These are phyloP conservation scores for Ennomos erosarius DNA, from an alignment of 2,888 invertebrate species.

Conservation along the genomic window DNA sequence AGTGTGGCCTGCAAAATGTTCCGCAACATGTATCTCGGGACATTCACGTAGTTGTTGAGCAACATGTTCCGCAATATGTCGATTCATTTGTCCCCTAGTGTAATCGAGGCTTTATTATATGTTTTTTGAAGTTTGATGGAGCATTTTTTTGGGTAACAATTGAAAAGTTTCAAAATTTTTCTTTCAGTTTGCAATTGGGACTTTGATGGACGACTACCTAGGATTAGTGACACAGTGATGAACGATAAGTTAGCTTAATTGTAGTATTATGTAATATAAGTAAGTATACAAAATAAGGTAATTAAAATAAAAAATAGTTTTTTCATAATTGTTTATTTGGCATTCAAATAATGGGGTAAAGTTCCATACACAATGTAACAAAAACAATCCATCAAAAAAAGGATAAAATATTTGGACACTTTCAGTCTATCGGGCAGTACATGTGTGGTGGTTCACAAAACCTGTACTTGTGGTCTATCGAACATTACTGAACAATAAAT, in stretches of 20 bases:
- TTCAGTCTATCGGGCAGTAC: constrained; percentile 82
- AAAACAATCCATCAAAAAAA: constrained; percentile 75
- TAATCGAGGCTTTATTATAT: too few relatives aligned
- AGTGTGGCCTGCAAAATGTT: too few relatives aligned
- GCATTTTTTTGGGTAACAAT: too few relatives aligned
- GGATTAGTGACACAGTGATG: constrained; percentile 88
- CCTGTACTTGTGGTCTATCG: constrained; percentile 44
- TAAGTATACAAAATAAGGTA: constrained; percentile 39
- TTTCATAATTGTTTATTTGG: constrained; percentile 78
- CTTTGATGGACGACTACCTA: constrained; percentile 99
- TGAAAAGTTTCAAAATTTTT: constrained; percentile 39
- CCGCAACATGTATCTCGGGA: too few relatives aligned
- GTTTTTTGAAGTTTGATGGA: too few relatives aligned
- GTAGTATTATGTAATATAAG: constrained; percentile 35
- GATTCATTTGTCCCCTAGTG: too few relatives aligned
- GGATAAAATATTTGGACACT: constrained; percentile 79
- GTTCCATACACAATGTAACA: constrained; percentile 79
- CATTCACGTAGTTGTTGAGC: too few relatives aligned
- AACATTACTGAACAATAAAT: constrained; percentile 43
- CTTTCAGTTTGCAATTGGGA: constrained; percentile 98
- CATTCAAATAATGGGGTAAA: constrained; percentile 81
- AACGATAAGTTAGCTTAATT: constrained; percentile 15
- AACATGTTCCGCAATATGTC: too few relatives aligned
- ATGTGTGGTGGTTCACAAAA: constrained; percentile 52
- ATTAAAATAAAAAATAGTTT: constrained; percentile 50